phyloP scores from a whole-genome alignment of 2,797 vertebrate species.

The Potorous gilbertii region DNA sequence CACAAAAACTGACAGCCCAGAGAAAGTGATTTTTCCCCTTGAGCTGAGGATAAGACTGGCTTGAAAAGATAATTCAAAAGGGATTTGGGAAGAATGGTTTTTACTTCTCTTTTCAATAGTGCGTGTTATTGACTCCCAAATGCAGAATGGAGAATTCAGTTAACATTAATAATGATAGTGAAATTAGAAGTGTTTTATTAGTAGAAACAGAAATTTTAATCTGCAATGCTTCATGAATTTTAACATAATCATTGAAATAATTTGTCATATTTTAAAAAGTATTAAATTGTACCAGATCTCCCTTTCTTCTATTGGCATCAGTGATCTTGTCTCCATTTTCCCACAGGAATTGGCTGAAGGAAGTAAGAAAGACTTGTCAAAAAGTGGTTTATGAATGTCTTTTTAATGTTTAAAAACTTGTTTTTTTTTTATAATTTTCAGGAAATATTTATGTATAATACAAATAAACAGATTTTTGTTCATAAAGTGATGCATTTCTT shows the following conservation, averaged over 20 bases:
- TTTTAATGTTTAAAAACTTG: slow-evolving; percentile 28
- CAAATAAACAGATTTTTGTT: not conserved
- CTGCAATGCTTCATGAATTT: slow-evolving; percentile 50
- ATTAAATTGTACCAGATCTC: slow-evolving; percentile 79
- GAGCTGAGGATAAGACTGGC: not conserved
- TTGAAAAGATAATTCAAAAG: slow-evolving; percentile 32
- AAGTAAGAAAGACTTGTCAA: slow-evolving; percentile 72
- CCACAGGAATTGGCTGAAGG: slow-evolving; percentile 71
- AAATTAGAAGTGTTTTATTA: slow-evolving; percentile 14
- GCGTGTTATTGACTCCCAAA: slow-evolving; percentile 23
- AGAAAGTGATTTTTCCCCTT: not conserved
- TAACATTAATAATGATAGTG: not conserved
- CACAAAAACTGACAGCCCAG: not conserved
- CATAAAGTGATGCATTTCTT: slow-evolving; percentile 5
- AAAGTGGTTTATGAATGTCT: slow-evolving; percentile 65
- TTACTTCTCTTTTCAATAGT: not conserved
- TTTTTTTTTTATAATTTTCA: slow-evolving; percentile 35
- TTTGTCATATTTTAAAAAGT: slow-evolving; percentile 42
- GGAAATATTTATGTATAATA: not conserved
- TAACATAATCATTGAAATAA: slow-evolving; percentile 15
- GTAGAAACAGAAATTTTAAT: slow-evolving; percentile 46
- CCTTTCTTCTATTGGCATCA: slow-evolving; percentile 67
- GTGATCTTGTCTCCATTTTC: slow-evolving; percentile 57
- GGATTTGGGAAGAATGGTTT: not conserved
- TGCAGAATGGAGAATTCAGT: slow-evolving; percentile 28